Evolutionary conservation across 2,888 invertebrate species (phyloP).

Genomic region (Marasmarcha lunaedactyla): DNA sequence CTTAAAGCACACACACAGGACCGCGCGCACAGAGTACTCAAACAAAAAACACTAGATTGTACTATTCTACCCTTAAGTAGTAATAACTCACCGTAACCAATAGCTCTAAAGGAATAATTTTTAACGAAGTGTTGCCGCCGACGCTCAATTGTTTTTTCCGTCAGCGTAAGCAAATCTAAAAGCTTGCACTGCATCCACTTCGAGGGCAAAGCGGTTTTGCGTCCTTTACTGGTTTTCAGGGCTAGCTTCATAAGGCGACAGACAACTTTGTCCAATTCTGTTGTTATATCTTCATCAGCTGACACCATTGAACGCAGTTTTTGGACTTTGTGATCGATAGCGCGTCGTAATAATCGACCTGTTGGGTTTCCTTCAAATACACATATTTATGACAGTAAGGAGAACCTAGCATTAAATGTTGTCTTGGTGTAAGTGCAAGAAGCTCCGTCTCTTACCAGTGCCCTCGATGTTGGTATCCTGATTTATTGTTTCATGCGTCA

Average conservation of each 20-base stretch:
- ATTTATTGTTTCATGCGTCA: too few species aligned
- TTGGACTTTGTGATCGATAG: conserved; percentile 43
- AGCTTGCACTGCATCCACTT: conserved; percentile 53
- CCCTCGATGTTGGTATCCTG: too few species aligned
- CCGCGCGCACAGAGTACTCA: too few species aligned
- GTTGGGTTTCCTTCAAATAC: too few species aligned
- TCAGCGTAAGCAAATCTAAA: conserved; percentile 42
- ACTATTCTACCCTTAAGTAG: too few species aligned
- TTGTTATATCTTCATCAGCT: conserved; percentile 42
- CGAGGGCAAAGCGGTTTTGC: conserved; percentile 29
- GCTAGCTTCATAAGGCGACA: conserved; percentile 51
- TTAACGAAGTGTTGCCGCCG: conserved; percentile 31
- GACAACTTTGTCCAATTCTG: conserved; percentile 42
- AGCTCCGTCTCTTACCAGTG: too few species aligned
- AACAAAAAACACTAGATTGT: too few species aligned
- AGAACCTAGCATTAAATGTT: too few species aligned
- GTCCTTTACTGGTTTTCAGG: conserved; percentile 26
- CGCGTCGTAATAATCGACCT: conserved; percentile 41
- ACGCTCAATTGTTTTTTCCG: conserved; percentile 46
- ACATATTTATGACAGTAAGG: too few species aligned
- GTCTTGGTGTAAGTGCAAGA: too few species aligned
- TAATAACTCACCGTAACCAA: conserved; percentile 18
- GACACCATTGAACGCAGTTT: conserved; percentile 36
- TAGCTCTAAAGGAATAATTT: conserved; percentile 25
- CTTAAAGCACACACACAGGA: too few species aligned